A percentile compares a stretch with the other conserved stretches of the same genome.
These are phyloP conservation scores for Piaya cayana DNA, from an alignment of 2,113 vertebrate genomes.

Conservation along the genomic window DNA sequence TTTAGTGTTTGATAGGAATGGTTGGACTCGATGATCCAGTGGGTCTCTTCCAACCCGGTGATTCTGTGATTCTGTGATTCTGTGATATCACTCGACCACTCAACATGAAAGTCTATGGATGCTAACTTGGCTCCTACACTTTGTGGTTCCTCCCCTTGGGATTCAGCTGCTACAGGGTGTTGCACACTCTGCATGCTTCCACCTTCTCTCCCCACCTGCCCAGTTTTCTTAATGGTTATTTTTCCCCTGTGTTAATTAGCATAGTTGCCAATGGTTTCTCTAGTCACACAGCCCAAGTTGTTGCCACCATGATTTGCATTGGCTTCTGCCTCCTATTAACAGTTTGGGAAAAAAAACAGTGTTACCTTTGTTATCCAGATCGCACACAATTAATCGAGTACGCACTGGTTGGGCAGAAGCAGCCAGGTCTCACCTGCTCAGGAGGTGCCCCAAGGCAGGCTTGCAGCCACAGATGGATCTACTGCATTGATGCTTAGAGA, in stretches of 20 bases:
- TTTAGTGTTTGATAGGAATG: too few species aligned
- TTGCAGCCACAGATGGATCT: neutral
- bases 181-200: neutral
- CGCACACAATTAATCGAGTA: neutral
- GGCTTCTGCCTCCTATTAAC: neutral
- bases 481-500: neutral
- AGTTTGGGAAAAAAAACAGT: neutral
- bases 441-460: neutral
- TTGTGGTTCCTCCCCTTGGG: neutral
- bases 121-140: neutral
- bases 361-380: neutral
- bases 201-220: neutral
- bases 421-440: neutral
- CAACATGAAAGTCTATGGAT: neutral
- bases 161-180: neutral
- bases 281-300: neutral
- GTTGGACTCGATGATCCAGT: too few species aligned
- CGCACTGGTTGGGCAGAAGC: neutral
- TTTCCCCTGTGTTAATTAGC: neutral
- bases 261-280: neutral
- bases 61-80: too few species aligned
- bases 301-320: neutral
- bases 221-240: neutral
- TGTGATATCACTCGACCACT: too few species aligned
- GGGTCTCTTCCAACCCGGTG: too few species aligned